These are phyloP conservation scores for Poeciliopsis retropinna DNA, from an alignment of 2,113 vertebrate species.

Conservation along the genomic window DNA sequence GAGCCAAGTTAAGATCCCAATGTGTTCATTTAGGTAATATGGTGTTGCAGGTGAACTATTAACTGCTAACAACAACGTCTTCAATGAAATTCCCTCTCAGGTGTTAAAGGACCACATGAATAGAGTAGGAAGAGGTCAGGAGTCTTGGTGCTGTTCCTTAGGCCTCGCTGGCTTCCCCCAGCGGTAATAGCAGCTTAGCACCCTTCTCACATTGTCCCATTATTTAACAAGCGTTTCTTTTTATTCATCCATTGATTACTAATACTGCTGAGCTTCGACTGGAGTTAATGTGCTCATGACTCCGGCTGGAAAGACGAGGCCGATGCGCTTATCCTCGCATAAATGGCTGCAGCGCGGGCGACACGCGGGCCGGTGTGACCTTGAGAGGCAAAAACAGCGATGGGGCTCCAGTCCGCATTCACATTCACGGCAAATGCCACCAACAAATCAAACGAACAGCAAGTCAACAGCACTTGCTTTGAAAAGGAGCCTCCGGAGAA, in stretches of 20 bases:
- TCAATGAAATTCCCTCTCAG: background rate
- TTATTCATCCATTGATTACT: conserved; percentile 60
- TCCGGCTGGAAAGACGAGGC: conserved; percentile 31
- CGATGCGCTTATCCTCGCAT: conserved; percentile 22
- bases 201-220: conserved; percentile 42
- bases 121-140: conserved; percentile 38
- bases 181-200: conserved; percentile 44
- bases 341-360: conserved; percentile 36
- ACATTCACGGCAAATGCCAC: conserved; percentile 60
- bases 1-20: no score
- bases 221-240: conserved; percentile 51
- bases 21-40: no score
- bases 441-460: conserved; percentile 72
- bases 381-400: conserved; percentile 38
- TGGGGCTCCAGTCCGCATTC: conserved; percentile 45
- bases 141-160: conserved; percentile 31
- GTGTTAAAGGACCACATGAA: conserved; percentile 41
- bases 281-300: conserved; percentile 56
- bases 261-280: conserved; percentile 40
- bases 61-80: no score
- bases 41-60: no score
- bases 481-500: conserved; percentile 62
- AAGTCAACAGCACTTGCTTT: conserved; percentile 70
- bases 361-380: conserved; percentile 48
- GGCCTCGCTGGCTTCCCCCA: conserved; percentile 32